A percentile compares a stretch with the other conserved stretches of the same genome.
Conservation (phyloP, 2,113 vertebrate genomes). For the Sylvilagus bachmani region DNA sequence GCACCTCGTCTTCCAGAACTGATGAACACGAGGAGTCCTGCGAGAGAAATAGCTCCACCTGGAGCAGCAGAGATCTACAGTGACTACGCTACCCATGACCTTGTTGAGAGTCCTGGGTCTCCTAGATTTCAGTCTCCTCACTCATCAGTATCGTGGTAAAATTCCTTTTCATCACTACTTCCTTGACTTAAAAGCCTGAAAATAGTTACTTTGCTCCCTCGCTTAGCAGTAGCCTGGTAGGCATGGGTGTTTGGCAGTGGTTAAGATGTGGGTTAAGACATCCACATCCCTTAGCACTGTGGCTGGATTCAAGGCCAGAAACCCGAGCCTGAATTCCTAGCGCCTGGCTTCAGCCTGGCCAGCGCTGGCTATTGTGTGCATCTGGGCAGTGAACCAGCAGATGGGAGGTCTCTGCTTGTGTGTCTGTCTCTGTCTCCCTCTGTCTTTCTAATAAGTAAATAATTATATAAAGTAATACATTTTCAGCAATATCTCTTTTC, state of each 20-base stretch:
- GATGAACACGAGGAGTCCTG: not conserved
- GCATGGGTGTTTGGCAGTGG: too few relatives aligned
- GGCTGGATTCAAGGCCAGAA: too few relatives aligned
- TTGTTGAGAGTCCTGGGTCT: not conserved
- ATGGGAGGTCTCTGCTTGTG: too few relatives aligned
- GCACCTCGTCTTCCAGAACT: not conserved
- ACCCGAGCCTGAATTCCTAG: too few relatives aligned
- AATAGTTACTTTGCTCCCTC: not conserved
- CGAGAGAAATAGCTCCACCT: not conserved
- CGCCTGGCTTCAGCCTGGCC: too few relatives aligned
- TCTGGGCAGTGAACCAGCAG: too few relatives aligned
- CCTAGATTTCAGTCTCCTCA: not conserved
- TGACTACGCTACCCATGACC: too few relatives aligned
- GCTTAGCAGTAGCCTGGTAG: not conserved
- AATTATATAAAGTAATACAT: not conserved
- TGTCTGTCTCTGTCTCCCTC: too few relatives aligned
- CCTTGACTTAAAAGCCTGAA: constrained; percentile 1
- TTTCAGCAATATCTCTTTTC: not conserved
- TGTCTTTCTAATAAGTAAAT: too few relatives aligned
- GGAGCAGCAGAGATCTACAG: not conserved
- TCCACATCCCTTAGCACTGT: too few relatives aligned
- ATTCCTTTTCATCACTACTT: not conserved
- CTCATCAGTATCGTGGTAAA: not conserved
- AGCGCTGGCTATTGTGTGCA: too few relatives aligned
- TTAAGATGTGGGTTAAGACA: too few relatives aligned